Conservation (phyloP, 2,888 invertebrate species). For the Mythimna loreyi region DNA sequence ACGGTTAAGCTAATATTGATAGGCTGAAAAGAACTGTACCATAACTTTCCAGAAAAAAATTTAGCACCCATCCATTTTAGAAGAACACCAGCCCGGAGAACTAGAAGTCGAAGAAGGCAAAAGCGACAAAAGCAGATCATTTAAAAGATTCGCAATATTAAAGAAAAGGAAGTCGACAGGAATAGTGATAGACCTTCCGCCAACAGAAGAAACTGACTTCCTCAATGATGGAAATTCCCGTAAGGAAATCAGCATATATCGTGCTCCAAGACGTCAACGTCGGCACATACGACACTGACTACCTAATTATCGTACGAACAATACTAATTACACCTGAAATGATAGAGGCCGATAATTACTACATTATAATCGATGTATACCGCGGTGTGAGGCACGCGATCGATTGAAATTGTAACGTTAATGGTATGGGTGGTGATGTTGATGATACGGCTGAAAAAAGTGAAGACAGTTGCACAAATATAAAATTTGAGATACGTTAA, state of each 20-base stretch:
- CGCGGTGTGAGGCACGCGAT: slow-evolving; percentile 42
- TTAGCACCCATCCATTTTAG: background rate
- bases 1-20: background rate
- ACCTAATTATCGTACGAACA: slow-evolving; percentile 47
- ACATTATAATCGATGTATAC: slow-evolving; percentile 24
- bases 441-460: slow-evolving; percentile 3
- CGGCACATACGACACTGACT: slow-evolving; percentile 33
- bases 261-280: slow-evolving; percentile 25
- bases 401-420: slow-evolving; percentile 5
- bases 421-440: background rate
- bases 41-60: no score
- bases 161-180: background rate
- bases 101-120: background rate
- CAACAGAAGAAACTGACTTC: background rate
- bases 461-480: background rate
- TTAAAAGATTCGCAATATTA: background rate
- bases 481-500: background rate
- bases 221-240: slow-evolving; percentile 36
- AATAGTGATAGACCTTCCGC: background rate
- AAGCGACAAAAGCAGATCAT: background rate
- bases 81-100: background rate
- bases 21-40: background rate
- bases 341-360: slow-evolving; percentile 44
- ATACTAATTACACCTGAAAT: slow-evolving; percentile 32
- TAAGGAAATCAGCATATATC: slow-evolving; percentile 42